phyloP scores from a whole-genome alignment of 2,113 vertebrate genomes.

The Jacana jacana region DNA sequence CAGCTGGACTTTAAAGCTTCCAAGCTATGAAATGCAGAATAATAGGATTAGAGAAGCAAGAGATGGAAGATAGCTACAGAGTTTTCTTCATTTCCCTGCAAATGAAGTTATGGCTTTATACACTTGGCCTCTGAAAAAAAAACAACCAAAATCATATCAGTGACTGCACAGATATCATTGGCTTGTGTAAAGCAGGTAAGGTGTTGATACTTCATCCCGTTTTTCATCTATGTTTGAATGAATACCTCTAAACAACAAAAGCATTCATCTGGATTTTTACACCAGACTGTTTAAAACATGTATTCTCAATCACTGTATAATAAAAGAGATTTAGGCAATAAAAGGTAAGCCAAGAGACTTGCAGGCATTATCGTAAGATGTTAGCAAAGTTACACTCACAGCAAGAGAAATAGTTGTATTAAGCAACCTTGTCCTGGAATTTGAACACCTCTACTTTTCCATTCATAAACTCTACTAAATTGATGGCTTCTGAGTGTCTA shows the following conservation, averaged over 20 bases:
- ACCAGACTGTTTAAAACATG: neutral
- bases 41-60: neutral
- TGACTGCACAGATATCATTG: neutral
- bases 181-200: neutral
- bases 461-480: neutral
- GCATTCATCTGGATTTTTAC: neutral
- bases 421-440: neutral
- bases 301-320: neutral
- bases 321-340: neutral
- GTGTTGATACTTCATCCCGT: neutral
- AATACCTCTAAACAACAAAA: neutral
- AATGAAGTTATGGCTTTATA: neutral
- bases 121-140: neutral
- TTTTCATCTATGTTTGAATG: neutral
- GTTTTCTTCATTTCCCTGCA: neutral
- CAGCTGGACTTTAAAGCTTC: neutral
- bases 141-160: neutral
- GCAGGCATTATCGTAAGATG: neutral
- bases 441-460: neutral
- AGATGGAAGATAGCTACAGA: neutral
- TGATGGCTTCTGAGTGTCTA: neutral
- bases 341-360: neutral
- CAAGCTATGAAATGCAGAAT: neutral
- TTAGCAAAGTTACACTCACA: neutral
- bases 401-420: neutral